These are phyloP conservation scores for Lissocephala sabroskyi DNA, from an alignment of 2,888 invertebrate genomes.

Conservation along the genomic window DNA sequence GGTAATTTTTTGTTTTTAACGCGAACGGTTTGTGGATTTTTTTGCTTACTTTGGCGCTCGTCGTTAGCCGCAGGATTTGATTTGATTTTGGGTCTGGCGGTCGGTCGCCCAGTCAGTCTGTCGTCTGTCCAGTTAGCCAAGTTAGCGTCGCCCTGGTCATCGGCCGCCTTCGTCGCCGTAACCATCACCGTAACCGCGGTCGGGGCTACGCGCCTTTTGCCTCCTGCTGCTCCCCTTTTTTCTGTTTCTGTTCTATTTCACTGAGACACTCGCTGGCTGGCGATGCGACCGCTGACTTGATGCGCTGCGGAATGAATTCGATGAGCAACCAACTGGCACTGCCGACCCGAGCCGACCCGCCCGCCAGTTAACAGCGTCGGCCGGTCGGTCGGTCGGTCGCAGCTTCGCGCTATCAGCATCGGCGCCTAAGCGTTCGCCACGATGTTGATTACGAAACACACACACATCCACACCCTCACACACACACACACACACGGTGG, in stretches of 20 bases:
- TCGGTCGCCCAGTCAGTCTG: background rate
- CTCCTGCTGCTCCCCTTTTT: too few species aligned
- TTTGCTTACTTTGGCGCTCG: background rate
- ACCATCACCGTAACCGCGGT: slow-evolving; percentile 4
- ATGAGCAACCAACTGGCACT: slow-evolving; percentile 64
- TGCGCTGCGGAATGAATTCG: slow-evolving; percentile 53
- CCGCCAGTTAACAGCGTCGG: too few species aligned
- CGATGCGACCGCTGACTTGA: slow-evolving; percentile 30
- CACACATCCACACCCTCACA: slow-evolving; percentile 23
- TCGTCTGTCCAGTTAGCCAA: background rate
- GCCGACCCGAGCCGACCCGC: slow-evolving; percentile 47
- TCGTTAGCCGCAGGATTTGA: slow-evolving; percentile 19
- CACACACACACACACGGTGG: background rate
- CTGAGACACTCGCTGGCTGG: slow-evolving; percentile 13
- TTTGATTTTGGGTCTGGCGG: slow-evolving; percentile 11
- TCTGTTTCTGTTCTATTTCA: too few species aligned
- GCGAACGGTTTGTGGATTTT: too few species aligned
- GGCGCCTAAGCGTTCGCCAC: slow-evolving; percentile 16
- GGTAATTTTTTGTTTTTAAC: background rate
- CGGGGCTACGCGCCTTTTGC: slow-evolving; percentile 33
- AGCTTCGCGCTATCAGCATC: slow-evolving; percentile 1
- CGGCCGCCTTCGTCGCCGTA: slow-evolving; percentile 6
- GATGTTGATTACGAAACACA: slow-evolving; percentile 51
- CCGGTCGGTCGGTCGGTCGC: background rate
- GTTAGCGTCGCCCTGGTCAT: slow-evolving; percentile 4